Percentiles rank a stretch among this genome's conserved stretches.
These are phyloP conservation scores for Semaprochilodus insignis DNA, from an alignment of 2,797 vertebrate species.

Conservation along the genomic window DNA sequence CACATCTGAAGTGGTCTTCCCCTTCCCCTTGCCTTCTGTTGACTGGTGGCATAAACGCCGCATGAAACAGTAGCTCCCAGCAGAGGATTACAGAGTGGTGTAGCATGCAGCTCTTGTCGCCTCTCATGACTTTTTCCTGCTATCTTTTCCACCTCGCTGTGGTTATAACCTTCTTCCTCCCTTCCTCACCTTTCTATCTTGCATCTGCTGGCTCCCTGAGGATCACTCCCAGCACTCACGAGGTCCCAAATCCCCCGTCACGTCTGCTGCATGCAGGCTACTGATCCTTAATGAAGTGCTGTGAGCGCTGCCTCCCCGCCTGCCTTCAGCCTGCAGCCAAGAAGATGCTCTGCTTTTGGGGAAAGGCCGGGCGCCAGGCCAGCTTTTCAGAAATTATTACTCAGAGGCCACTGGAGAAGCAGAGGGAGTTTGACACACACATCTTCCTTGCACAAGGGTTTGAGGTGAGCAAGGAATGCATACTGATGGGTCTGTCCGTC, in stretches of 20 bases:
- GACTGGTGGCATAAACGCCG: neutral
- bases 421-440: slow-evolving; percentile 43
- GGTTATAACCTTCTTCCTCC: slow-evolving; percentile 6
- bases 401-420: slow-evolving; percentile 55
- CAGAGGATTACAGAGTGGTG: neutral
- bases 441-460: slow-evolving; percentile 25
- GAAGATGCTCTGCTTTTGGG: slow-evolving; percentile 20
- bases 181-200: slow-evolving; percentile 12
- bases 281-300: slow-evolving; percentile 32
- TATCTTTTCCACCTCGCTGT: neutral
- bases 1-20: neutral
- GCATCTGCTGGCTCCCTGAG: neutral
- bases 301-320: neutral
- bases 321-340: slow-evolving; percentile 31
- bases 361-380: slow-evolving; percentile 61
- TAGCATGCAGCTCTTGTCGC: neutral
- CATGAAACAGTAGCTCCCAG: neutral
- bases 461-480: slow-evolving; percentile 35
- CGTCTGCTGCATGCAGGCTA: neutral
- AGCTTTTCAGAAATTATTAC: slow-evolving; percentile 61
- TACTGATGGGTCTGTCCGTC: slow-evolving; percentile 34
- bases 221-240: neutral
- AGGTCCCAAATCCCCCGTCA: slow-evolving; percentile 6
- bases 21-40: neutral
- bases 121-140: neutral